Evolutionary conservation across 2,888 invertebrate species (phyloP), one percentile per base, ranked within the genome.

Genomic region (Diogma glabrata): DNA sequence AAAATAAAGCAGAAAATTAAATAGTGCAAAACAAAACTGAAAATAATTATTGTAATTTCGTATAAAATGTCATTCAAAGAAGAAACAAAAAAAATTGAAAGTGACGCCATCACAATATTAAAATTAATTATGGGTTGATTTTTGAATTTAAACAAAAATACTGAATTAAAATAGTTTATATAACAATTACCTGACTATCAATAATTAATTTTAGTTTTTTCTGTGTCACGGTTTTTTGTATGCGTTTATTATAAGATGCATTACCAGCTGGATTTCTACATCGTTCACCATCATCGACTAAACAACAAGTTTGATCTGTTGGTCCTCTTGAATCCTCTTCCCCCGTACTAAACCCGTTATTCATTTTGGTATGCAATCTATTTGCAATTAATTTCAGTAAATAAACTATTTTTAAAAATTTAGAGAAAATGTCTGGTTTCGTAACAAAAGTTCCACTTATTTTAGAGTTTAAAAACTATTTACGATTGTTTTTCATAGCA

Each of bases 161-260:
- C 24, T 7, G 24, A 24, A 7, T 24, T 6, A 24, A 24, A 24
- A 24, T 24, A 24, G 7, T 7, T 24, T 24, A 7, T 9, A 24
- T n/a, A n/a, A n/a, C n/a, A 33, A 4, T 71, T 70, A 86, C 87
- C 64, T 77, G 76, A 58, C 76, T 81, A 72, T 95, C 94, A 60
- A 89, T 82, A 67, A 82, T 84, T 38, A 96, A 80, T 67, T 91
- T 91, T 38, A 96, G 79, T 62, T 89, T 82, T 63, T 91, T 79
- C 65, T 93, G 92, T 50, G 88, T 85, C 28, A 94, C 94, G 52
- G 89, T 94, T 70, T 94, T 95, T 71, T 95, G 94, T 62, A 96
- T 92, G 59, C 94, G 81, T 70, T 96, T 95, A 72, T 91, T 94
- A 73, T 95, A 96, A 45, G 92, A 89, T 59, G 96, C 96, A 76